phyloP scores from a whole-genome alignment of 92 coral and sea anemone species.

The Muricea muricata region DNA sequence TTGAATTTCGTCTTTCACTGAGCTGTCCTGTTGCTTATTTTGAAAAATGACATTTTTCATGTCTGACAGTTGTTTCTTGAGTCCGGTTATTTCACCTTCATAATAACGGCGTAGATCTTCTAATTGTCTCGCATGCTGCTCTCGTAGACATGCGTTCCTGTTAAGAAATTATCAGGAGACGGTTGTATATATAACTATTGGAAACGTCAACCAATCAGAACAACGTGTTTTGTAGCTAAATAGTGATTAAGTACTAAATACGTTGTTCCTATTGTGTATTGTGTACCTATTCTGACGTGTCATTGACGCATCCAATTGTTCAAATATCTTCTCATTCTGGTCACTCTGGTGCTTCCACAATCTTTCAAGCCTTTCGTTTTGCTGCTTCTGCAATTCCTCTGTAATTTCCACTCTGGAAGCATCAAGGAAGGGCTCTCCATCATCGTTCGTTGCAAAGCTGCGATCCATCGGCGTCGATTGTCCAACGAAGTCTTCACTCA shows the following conservation, averaged over 20 bases:
- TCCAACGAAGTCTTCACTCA: background rate
- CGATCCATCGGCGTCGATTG: slow-evolving; percentile 35
- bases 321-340: slow-evolving; percentile 35
- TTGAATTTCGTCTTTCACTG: slow-evolving; percentile 22
- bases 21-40: slow-evolving; percentile 26
- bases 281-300: slow-evolving; percentile 34
- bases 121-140: slow-evolving; percentile 40
- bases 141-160: slow-evolving; percentile 25
- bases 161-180: too few species aligned
- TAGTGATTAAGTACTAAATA: too few species aligned
- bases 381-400: slow-evolving; percentile 29
- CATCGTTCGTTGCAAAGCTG: background rate
- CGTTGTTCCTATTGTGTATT: too few species aligned
- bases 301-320: slow-evolving; percentile 34
- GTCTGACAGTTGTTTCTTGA: slow-evolving; percentile 17
- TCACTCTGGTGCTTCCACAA: slow-evolving; percentile 36
- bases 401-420: slow-evolving; percentile 30
- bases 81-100: slow-evolving; percentile 23
- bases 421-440: background rate
- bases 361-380: slow-evolving; percentile 28
- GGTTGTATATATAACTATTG: too few species aligned
- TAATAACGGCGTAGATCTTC: slow-evolving; percentile 28
- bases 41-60: slow-evolving; percentile 19
- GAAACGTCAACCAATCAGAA: too few species aligned
- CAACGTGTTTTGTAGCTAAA: too few species aligned